These are phyloP conservation scores for Ardeotis arabs DNA, from an alignment of 2,113 vertebrate genomes.

Conservation along the genomic window DNA sequence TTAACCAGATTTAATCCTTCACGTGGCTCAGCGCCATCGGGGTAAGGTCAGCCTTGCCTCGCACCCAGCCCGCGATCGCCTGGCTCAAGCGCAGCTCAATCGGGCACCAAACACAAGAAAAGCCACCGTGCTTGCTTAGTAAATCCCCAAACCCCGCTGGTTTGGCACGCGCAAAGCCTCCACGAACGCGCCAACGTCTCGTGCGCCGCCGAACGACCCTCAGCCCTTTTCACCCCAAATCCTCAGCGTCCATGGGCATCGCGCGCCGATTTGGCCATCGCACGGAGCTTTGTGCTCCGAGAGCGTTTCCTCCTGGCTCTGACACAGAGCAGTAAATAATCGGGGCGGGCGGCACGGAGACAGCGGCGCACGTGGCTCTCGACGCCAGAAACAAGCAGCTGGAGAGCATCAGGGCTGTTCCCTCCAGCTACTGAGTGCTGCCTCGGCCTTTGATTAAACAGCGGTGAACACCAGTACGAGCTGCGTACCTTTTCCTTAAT, in stretches of 20 bases:
- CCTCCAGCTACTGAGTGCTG: rapidly evolving
- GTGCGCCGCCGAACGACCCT: rapidly evolving
- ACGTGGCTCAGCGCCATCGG: rapidly evolving
- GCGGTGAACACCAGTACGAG: rapidly evolving
- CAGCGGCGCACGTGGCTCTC: rapidly evolving
- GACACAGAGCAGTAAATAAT: not conserved
- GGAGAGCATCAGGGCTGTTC: not conserved
- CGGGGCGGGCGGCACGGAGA: rapidly evolving
- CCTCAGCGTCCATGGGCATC: rapidly evolving
- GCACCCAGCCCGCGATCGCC: rapidly evolving
- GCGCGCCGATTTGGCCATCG: rapidly evolving
- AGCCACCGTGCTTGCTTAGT: not conserved
- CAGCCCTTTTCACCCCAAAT: too few species aligned
- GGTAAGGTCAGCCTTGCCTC: not conserved
- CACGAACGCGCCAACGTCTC: not conserved
- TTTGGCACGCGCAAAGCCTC: not conserved
- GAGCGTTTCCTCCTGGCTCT: not conserved
- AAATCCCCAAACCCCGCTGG: not conserved
- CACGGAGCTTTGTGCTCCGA: not conserved
- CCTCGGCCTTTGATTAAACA: not conserved
- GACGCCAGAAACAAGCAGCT: not conserved
- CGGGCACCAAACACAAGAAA: not conserved
- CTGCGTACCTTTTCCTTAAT: not conserved
- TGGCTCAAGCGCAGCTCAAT: not conserved
- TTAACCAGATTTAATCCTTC: not conserved